Evolutionary conservation across 2,797 vertebrate species (phyloP).

Genomic region (Labeo calbasu): DNA sequence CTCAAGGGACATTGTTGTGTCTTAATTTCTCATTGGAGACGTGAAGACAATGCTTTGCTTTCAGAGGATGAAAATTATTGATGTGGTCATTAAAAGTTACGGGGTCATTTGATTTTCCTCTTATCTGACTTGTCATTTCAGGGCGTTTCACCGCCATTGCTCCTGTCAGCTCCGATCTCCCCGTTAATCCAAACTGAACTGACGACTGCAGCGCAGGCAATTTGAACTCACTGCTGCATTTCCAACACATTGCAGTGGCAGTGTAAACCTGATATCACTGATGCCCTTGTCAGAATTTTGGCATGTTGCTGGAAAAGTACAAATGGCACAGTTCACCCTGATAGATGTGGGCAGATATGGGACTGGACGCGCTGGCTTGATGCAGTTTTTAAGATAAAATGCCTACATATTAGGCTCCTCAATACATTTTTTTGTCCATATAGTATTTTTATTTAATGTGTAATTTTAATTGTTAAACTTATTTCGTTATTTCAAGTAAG

Average conservation of each 20-base stretch:
- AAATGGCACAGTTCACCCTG: not conserved
- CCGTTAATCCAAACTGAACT: not conserved
- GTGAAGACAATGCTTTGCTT: slow-evolving; percentile 8
- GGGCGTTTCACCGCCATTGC: not conserved
- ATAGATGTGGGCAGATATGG: not conserved
- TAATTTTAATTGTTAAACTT: not conserved
- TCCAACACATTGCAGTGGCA: slow-evolving; percentile 25
- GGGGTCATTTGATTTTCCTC: slow-evolving; percentile 15
- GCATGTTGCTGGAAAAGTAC: slow-evolving; percentile 15
- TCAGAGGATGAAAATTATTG: slow-evolving; percentile 27
- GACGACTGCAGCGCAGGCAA: slow-evolving; percentile 1
- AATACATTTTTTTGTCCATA: not conserved
- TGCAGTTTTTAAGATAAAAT: not conserved
- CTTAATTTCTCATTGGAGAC: slow-evolving; percentile 20
- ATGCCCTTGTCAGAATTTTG: slow-evolving; percentile 30
- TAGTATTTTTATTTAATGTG: no score
- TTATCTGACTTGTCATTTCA: slow-evolving; percentile 22
- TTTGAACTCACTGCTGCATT: slow-evolving; percentile 19
- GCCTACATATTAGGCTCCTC: not conserved
- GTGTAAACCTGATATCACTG: slow-evolving; percentile 4
- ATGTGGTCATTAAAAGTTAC: slow-evolving; percentile 6
- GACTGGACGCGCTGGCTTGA: not conserved
- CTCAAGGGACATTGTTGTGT: not conserved
- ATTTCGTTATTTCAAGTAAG: not conserved
- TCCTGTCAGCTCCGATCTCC: not conserved